A percentile compares a stretch with the other conserved stretches of the same genome.
phyloP scores from a whole-genome alignment of 2,797 vertebrate species.

The Ctenopoma multispine region DNA sequence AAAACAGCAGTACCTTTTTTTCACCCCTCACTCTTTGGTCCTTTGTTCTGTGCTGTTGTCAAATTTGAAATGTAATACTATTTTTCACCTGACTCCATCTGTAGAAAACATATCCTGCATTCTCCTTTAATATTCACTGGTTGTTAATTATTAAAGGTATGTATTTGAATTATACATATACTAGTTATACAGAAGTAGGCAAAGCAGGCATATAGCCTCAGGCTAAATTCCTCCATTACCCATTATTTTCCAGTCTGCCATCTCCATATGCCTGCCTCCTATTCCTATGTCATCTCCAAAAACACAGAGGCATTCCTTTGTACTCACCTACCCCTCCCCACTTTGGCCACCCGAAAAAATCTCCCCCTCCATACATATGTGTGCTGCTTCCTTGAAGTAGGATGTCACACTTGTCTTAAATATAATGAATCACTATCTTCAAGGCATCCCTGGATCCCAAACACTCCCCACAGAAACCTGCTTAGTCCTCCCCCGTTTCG shows the following conservation, averaged over 20 bases:
- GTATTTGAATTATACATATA: slow-evolving; percentile 99
- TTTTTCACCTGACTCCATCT: slow-evolving; percentile 91
- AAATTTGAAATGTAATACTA: slow-evolving; percentile 87
- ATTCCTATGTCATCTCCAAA: slow-evolving; percentile 96
- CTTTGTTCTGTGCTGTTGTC: slow-evolving; percentile 90
- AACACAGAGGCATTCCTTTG: slow-evolving; percentile 97
- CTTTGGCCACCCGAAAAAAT: slow-evolving; percentile 88
- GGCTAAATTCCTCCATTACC: slow-evolving; percentile 99
- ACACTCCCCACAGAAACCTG: slow-evolving; percentile 95
- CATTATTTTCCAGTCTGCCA: slow-evolving; percentile 99
- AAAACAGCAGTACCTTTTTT: slow-evolving; percentile 70
- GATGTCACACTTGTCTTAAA: slow-evolving; percentile 99
- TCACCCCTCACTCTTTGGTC: slow-evolving; percentile 71
- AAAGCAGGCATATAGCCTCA: slow-evolving; percentile 98
- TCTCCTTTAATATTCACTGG: slow-evolving; percentile 97
- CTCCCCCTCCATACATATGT: slow-evolving; percentile 94
- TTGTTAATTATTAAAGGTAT: slow-evolving; percentile 99
- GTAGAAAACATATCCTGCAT: slow-evolving; percentile 93
- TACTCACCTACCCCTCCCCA: slow-evolving; percentile 92
- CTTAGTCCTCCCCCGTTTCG: slow-evolving; percentile 87
- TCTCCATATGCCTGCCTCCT: slow-evolving; percentile 96
- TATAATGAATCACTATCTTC: slow-evolving; percentile 99
- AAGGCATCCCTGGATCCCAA: slow-evolving; percentile 97
- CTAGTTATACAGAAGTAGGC: slow-evolving; percentile 99
- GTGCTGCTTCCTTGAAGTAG: slow-evolving; percentile 96